Percentiles rank a stretch among this genome's conserved stretches.
These are phyloP conservation scores for Onychostruthus taczanowskii DNA, from an alignment of 2,113 vertebrate species.

Conservation along the genomic window DNA sequence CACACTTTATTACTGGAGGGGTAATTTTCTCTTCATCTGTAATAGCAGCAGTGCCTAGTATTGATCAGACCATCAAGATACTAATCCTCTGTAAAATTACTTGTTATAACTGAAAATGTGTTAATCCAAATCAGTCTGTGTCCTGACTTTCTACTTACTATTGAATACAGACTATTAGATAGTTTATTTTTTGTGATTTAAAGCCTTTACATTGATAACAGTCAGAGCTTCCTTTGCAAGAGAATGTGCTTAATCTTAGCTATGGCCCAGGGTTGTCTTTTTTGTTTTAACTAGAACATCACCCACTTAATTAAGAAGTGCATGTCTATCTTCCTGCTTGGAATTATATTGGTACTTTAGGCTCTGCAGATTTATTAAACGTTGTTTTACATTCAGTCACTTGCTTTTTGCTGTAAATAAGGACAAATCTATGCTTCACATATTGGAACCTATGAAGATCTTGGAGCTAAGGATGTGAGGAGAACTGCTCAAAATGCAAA, in stretches of 20 bases:
- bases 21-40: conserved; percentile 96
- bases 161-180: conserved; percentile 77
- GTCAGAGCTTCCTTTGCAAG: conserved; percentile 71
- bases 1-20: conserved; percentile 94
- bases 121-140: conserved; percentile 81
- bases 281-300: conserved; percentile 83
- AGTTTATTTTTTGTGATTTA: conserved; percentile 89
- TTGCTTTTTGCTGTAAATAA: conserved; percentile 83
- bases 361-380: conserved; percentile 72
- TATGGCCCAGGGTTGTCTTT: conserved; percentile 72
- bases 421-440: conserved; percentile 49
- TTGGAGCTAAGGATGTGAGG: conserved; percentile 6
- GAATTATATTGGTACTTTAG: conserved; percentile 76
- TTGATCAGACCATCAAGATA: conserved; percentile 98
- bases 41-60: conserved; percentile 90
- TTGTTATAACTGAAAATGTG: conserved; percentile 88
- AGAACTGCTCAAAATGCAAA: neutral
- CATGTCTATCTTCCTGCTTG: conserved; percentile 77
- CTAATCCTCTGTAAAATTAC: conserved; percentile 98
- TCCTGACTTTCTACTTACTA: conserved; percentile 74
- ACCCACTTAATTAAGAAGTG: conserved; percentile 91
- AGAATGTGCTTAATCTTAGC: conserved; percentile 70
- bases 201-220: conserved; percentile 74
- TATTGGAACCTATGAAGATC: conserved; percentile 28
- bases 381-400: conserved; percentile 73